phyloP scores from a whole-genome alignment of 2,113 vertebrate species.

The Gavialis gangeticus region DNA sequence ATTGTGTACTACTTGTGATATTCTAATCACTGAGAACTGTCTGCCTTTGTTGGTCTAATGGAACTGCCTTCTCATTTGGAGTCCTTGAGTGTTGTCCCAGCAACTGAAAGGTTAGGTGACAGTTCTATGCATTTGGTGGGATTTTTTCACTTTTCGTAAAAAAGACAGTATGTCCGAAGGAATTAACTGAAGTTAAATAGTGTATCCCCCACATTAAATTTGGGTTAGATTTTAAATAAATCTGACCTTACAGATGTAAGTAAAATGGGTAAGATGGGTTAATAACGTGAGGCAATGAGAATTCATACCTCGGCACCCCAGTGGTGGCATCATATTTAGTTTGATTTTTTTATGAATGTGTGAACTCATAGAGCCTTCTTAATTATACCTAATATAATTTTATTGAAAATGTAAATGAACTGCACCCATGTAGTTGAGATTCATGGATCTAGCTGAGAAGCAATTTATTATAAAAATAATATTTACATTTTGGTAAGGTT shows the following conservation, averaged over 20 bases:
- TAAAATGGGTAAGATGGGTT: not conserved
- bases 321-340: not conserved
- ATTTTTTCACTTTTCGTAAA: not conserved
- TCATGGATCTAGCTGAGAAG: not conserved
- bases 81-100: not conserved
- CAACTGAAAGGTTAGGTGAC: not conserved
- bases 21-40: not conserved
- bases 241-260: not conserved
- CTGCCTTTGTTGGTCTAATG: not conserved
- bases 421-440: too few species aligned
- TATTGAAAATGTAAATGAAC: not conserved
- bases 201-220: not conserved
- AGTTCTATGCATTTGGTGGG: not conserved
- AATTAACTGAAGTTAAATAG: not conserved
- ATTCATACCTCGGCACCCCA: not conserved
- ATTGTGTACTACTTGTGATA: not conserved
- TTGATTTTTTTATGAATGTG: not conserved
- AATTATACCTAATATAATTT: not conserved
- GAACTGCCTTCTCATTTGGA: not conserved
- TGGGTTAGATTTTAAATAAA: too few species aligned
- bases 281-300: not conserved
- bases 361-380: not conserved
- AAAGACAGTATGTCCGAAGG: not conserved
- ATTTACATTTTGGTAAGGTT: not conserved
- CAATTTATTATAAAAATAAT: not conserved